Percentiles rank a stretch among this genome's conserved stretches.
phyloP scores from a whole-genome alignment of 2,113 vertebrate genomes.

The Anhinga anhinga region DNA sequence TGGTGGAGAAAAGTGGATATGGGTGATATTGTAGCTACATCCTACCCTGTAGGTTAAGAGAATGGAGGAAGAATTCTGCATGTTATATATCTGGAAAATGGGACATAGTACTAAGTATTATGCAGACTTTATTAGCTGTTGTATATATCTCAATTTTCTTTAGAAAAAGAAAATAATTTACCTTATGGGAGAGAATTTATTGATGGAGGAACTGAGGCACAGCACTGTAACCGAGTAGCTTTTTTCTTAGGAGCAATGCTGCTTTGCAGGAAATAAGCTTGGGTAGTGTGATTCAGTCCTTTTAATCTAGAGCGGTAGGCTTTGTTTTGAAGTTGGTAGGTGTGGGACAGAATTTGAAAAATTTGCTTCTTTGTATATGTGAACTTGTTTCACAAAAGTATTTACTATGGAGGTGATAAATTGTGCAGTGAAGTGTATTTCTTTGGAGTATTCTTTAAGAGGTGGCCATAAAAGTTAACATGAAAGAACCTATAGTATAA shows the following conservation, averaged over 20 bases:
- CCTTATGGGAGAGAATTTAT: neutral
- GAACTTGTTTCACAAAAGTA: neutral
- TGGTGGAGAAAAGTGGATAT: neutral
- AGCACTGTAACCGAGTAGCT: neutral
- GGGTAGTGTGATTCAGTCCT: neutral
- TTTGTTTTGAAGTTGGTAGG: slow-evolving; percentile 22
- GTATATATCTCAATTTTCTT: neutral
- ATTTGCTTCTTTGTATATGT: neutral
- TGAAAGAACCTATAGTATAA: neutral
- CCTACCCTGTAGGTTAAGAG: neutral
- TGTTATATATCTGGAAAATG: neutral
- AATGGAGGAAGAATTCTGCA: neutral
- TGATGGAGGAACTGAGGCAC: neutral
- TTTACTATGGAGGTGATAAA: neutral
- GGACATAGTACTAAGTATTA: neutral
- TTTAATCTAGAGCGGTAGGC: neutral
- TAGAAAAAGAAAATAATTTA: neutral
- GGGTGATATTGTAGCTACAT: neutral
- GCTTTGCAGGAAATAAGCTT: neutral
- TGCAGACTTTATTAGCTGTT: neutral
- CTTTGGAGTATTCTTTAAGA: neutral
- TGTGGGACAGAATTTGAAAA: slow-evolving; percentile 26
- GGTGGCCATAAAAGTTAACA: neutral
- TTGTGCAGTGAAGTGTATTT: neutral
- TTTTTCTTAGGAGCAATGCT: neutral